Percentiles rank a stretch among this genome's conserved stretches.
Conservation (phyloP, 2,113 vertebrate species). For the Hylia prasina region DNA sequence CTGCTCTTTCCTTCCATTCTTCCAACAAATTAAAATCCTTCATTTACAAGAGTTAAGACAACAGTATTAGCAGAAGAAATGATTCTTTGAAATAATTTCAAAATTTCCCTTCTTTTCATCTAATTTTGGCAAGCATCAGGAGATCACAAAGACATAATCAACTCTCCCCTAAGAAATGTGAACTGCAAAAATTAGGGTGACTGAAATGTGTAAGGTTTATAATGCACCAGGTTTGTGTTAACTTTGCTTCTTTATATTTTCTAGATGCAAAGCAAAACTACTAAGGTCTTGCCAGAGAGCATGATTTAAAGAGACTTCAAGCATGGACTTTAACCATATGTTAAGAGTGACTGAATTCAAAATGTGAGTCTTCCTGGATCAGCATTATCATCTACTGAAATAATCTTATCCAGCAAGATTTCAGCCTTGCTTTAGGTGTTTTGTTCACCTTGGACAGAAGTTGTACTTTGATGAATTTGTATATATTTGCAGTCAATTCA, state of each 20-base stretch:
- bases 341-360: not conserved
- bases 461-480: not conserved
- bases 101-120: not conserved
- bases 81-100: not conserved
- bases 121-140: not conserved
- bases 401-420: not conserved
- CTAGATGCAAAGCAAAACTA: not conserved
- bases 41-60: not conserved
- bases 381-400: not conserved
- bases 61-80: not conserved
- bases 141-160: not conserved
- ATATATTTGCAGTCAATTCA: not conserved
- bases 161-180: not conserved
- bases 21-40: not conserved
- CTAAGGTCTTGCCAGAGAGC: not conserved
- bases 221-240: not conserved
- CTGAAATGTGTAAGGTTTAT: not conserved
- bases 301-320: not conserved
- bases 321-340: not conserved
- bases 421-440: not conserved
- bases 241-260: not conserved
- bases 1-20: not conserved
- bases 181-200: not conserved
- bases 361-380: not conserved
- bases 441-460: not conserved